phyloP scores from a whole-genome alignment of 64 coral and sea anemone genomes.

The Platygyra sinensis region DNA sequence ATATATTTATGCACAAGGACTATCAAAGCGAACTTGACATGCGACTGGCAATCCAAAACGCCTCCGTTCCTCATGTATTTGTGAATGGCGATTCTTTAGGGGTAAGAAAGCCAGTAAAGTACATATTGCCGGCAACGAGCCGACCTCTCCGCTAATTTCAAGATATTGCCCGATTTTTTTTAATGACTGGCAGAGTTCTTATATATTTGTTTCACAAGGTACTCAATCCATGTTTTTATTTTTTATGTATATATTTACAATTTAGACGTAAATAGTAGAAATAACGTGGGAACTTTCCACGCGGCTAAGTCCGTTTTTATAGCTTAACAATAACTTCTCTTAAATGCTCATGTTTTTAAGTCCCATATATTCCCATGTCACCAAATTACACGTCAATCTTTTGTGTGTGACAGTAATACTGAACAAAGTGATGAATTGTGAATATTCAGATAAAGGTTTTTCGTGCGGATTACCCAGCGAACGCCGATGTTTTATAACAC shows the following conservation, averaged over 20 bases:
- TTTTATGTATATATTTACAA: too few relatives aligned
- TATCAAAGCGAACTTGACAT: conserved; percentile 90
- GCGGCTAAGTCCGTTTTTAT: not conserved
- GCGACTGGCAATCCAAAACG: conserved; percentile 24
- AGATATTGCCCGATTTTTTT: not conserved
- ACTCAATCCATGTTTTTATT: too few relatives aligned
- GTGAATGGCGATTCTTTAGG: conserved; percentile 84
- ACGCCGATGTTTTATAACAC: too few relatives aligned
- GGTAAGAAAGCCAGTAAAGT: conserved; percentile 51
- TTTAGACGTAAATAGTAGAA: too few relatives aligned
- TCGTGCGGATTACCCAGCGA: too few relatives aligned
- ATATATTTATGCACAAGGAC: conserved; percentile 99
- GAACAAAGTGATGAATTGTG: too few relatives aligned
- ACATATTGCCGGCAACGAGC: not conserved
- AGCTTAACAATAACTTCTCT: not conserved
- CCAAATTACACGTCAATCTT: too few relatives aligned
- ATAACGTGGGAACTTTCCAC: not conserved
- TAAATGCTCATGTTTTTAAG: not conserved
- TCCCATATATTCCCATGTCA: not conserved
- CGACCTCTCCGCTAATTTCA: not conserved
- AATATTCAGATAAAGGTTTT: too few relatives aligned
- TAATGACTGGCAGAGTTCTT: too few relatives aligned
- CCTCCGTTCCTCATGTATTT: conserved; percentile 83
- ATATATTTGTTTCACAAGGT: too few relatives aligned
- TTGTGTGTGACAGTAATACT: too few relatives aligned